Base-by-base conservation (phyloP, 2,797 vertebrate species). In the Acomys russatus region DNA sequence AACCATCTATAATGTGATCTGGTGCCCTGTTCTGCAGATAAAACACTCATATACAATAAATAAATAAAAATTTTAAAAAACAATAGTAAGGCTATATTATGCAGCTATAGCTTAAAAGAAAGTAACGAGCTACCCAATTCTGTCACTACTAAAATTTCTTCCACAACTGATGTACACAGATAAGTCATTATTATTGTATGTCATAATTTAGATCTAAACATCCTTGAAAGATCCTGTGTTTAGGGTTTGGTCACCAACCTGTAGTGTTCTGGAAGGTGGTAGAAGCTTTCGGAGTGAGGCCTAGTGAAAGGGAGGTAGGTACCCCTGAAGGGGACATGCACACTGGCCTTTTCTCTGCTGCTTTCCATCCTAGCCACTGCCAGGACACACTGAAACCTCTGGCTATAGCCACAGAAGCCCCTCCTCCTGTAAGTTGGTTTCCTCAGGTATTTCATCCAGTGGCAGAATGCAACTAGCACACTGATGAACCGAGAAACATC, bases 61-160 rank as follows among this genome's bases (percentile, higher is more conserved):
- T 56, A 56, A 56, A 56, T 56, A 9, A 56, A 56, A 56, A 56
- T 56, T 9, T 56, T 56, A 56, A 94, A 66, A 28, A 30, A 96
- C 93, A 93, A 94, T 28, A 90, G 76, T 71, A n/a, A 92, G 44
- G 22, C 66, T 38, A 92, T 73, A 88, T 92, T 44, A 73, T 54
- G 10, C 88, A 90, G 38, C 90, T 49, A 85, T 33, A 44, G 71
- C 28, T 94, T 73, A 95, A 92, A 33, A 94, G 68, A 88, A 92
- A 17, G 14, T 83, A 7, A n/a, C 51, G 90, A 90, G 59, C 70
- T 59, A 66, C 33, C 38, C 89, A 91, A 77, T 91, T 96, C 84
- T 80, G 12, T 89, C 38, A 83, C 14, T 61, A 17, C 9, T 84
- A 56, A 44, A 88, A 73, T 71, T 95, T 89, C 88, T 86, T 83